phyloP scores from a whole-genome alignment of 2,113 vertebrate genomes.

The Phylloscopus trochiloides region DNA sequence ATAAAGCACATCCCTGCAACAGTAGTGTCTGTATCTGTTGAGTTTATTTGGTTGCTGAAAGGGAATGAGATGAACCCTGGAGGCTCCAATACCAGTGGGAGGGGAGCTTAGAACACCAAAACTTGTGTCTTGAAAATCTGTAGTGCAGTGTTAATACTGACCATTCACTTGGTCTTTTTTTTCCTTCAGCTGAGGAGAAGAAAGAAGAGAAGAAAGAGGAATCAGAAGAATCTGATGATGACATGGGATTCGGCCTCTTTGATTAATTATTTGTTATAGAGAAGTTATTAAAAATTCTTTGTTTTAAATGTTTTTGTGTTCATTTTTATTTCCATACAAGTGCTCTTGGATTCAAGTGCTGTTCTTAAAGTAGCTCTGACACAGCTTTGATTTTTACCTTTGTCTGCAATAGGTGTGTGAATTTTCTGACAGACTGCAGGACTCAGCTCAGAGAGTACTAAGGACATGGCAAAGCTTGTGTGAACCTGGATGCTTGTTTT shows the following conservation, averaged over 20 bases:
- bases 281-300: conserved; percentile 73
- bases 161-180: not conserved
- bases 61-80: not conserved
- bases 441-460: not conserved
- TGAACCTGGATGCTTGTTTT: not conserved
- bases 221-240: conserved; percentile 94
- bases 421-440: not conserved
- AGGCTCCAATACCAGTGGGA: not conserved
- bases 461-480: not conserved
- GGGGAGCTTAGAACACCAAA: not conserved
- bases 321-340: not conserved
- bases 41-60: not conserved
- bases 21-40: not conserved
- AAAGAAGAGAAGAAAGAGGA: conserved; percentile 97
- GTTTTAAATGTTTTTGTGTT: not conserved
- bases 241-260: conserved; percentile 96
- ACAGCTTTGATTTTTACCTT: not conserved
- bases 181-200: conserved; percentile 78
- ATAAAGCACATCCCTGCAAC: not conserved
- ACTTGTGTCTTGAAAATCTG: not conserved
- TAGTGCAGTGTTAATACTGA: not conserved
- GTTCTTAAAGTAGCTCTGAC: not conserved
- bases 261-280: conserved; percentile 76
- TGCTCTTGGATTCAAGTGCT: not conserved
- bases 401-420: not conserved